phyloP scores from a whole-genome alignment of 1,140 invertebrate genomes.

The Panonychus citri region DNA sequence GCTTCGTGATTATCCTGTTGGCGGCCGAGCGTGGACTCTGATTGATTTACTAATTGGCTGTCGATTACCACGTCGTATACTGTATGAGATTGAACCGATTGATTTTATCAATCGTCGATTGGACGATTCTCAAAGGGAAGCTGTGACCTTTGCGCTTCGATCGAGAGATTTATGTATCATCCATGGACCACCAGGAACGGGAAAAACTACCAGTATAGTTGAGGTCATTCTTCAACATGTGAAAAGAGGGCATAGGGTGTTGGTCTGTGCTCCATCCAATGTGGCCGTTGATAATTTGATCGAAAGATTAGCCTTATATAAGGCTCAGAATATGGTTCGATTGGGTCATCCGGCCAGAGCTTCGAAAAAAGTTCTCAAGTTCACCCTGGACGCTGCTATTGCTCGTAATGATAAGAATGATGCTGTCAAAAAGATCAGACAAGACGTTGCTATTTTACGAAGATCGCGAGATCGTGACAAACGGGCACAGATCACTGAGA shows the following conservation, averaged over 20 bases:
- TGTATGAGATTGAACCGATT: not conserved
- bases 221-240: constrained; percentile 33
- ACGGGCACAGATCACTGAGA: constrained; percentile 18
- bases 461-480: constrained; percentile 17
- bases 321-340: constrained; percentile 22
- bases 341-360: constrained; percentile 35
- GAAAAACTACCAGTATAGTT: constrained; percentile 38
- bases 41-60: not conserved
- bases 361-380: constrained; percentile 27
- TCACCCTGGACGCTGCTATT: constrained; percentile 28
- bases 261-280: constrained; percentile 37
- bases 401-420: constrained; percentile 22
- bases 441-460: constrained; percentile 23
- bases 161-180: constrained; percentile 25
- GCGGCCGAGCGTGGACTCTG: not conserved
- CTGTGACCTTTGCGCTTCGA: constrained; percentile 32
- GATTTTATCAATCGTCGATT: constrained; percentile 18
- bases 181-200: constrained; percentile 35
- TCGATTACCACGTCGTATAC: not conserved
- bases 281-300: constrained; percentile 35
- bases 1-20: constrained; percentile 11
- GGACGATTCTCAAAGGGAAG: constrained; percentile 30
- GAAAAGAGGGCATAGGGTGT: constrained; percentile 22
- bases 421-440: no score
- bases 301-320: constrained; percentile 21